Evolutionary conservation across 2,797 vertebrate species (phyloP).

Genomic region (Champsocephalus gunnari): DNA sequence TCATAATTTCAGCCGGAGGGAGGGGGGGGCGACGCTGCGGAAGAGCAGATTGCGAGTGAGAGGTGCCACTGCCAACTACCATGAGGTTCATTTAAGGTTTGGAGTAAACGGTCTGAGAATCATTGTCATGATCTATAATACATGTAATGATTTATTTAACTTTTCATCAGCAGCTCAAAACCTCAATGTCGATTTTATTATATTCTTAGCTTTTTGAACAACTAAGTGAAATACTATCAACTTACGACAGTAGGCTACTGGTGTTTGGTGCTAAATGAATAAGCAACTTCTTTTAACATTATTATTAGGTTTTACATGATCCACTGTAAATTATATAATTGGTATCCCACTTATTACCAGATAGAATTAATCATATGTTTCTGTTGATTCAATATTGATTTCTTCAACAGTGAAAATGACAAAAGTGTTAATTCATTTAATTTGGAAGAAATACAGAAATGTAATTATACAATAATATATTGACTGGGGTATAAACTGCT

Average conservation of each 20-base stretch:
- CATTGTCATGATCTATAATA: too few species aligned
- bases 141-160: too few species aligned
- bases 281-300: not conserved
- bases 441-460: constrained; percentile 43
- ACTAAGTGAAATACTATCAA: not conserved
- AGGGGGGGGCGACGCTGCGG: too few species aligned
- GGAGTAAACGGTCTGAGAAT: too few species aligned
- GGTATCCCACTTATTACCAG: too few species aligned
- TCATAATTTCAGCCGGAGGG: too few species aligned
- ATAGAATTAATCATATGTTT: not conserved
- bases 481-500: constrained; percentile 46
- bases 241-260: too few species aligned
- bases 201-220: not conserved
- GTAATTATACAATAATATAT: constrained; percentile 39
- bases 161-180: too few species aligned
- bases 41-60: too few species aligned
- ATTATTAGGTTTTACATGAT: too few species aligned
- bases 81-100: not conserved
- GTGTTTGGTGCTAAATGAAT: not conserved
- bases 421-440: constrained; percentile 45
- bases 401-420: constrained; percentile 8
- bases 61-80: too few species aligned
- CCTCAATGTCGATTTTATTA: not conserved
- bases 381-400: constrained; percentile 10
- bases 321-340: too few species aligned